Evolutionary conservation across 2,113 vertebrate species (phyloP), one percentile per base, ranked within the genome.

Genomic region (Sinosuthora webbiana): DNA sequence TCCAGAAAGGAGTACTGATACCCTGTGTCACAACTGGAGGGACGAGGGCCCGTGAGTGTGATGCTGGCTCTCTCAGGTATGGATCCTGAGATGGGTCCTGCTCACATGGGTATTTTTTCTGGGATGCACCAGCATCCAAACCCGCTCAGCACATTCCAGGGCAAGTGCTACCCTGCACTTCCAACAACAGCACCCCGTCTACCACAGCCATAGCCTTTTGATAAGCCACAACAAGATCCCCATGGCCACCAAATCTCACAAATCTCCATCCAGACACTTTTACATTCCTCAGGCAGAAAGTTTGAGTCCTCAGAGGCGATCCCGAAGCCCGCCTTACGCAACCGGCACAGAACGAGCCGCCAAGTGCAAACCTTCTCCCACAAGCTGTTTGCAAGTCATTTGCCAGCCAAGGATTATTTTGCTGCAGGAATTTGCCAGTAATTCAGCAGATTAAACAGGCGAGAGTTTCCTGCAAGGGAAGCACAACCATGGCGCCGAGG

Each of bases 351-450:
- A 37, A 1, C 5, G 5, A 94, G 71, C 83, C 52, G 9, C 83
- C 65, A 74, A 93, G 93, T 27, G 68, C 95, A 94, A 94, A 93
- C 77, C 88, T 62, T 88, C 92, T 94, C 93, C 92, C 86, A 28
- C 82, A 70, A 84, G 92, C 92, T 94, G 85, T 77, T 88, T 55
- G 93, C 60, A 42, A 95, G 92, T 14, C 90, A 90, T 83, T 96
- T 91, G 83, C 87, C 94, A 95, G 83, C 94, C 88, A 14, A 71
- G 90, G 73, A 77, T 78, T 93, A 75, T 88, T 87, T 88, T 88
- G 69, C 93, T 75, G 90, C 50, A 92, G 76, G 57, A 96, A 96
- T 87, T 70, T 78, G 73, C 90, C 90, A 70, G 71, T 92, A 95
- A 81, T 64, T 93, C 77, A 83, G 76, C 47, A 67, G 79, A 91